Evolutionary conservation across 1,140 invertebrate genomes (phyloP).

Genomic region (Atta cephalotes): DNA sequence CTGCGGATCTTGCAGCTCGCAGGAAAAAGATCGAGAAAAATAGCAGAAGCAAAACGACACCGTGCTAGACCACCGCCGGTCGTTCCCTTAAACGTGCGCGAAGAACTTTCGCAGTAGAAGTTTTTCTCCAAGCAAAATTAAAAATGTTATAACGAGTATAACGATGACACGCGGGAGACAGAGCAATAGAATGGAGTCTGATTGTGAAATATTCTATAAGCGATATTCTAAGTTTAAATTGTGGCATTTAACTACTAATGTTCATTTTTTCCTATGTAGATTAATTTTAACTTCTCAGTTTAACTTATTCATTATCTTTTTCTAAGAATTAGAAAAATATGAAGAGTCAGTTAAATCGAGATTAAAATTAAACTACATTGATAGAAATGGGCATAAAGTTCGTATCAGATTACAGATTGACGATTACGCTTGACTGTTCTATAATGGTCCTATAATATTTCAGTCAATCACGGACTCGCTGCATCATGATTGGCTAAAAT

Average conservation of each 20-base stretch:
- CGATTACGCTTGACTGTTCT: no score
- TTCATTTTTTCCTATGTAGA: no score
- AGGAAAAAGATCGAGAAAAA: constrained; percentile 22
- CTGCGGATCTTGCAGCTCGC: background rate
- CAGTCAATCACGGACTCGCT: no score
- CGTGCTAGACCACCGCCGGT: background rate
- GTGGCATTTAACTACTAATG: background rate
- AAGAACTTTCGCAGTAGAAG: constrained; percentile 38
- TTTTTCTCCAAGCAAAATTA: constrained; percentile 29
- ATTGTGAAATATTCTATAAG: background rate
- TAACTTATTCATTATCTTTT: no score
- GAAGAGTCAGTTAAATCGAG: no score
- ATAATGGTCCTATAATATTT: no score
- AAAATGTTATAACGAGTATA: constrained; percentile 52
- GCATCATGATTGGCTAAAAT: no score
- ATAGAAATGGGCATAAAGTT: no score
- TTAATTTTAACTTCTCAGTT: no score
- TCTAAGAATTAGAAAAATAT: no score
- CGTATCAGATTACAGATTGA: no score
- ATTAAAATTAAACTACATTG: no score
- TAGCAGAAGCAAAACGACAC: constrained; percentile 46
- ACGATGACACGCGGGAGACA: constrained; percentile 6
- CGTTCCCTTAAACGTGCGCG: constrained; percentile 45
- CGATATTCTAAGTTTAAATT: background rate
- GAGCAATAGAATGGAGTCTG: background rate